Evolutionary conservation across 2,113 vertebrate genomes (phyloP).

Genomic region (Macaca nemestrina): DNA sequence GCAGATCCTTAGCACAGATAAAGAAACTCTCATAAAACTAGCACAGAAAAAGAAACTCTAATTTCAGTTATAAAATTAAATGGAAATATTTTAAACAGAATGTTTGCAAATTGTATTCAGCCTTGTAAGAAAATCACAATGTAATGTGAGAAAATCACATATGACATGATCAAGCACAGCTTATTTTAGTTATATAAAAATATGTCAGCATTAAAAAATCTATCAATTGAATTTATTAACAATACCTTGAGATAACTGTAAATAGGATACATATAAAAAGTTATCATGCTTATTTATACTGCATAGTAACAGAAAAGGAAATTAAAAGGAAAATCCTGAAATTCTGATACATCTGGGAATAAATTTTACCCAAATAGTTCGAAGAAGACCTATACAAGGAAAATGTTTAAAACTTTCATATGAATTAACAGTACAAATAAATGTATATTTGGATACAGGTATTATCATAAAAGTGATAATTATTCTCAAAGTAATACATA

Average conservation of each 20-base stretch:
- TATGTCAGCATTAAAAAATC: not conserved
- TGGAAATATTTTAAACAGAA: slow-evolving; percentile 14
- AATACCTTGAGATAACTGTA: not conserved
- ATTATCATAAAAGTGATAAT: not conserved
- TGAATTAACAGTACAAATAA: not conserved
- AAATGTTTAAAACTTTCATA: not conserved
- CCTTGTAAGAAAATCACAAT: not conserved
- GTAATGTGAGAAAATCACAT: too few species aligned
- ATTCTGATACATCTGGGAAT: not conserved
- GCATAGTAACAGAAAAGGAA: not conserved
- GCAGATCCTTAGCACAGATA: not conserved
- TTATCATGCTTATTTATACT: not conserved
- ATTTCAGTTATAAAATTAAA: slow-evolving; percentile 35
- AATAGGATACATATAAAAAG: slow-evolving; percentile 18
- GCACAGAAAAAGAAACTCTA: not conserved
- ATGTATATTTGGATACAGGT: not conserved
- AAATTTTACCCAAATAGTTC: not conserved
- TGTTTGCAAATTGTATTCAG: not conserved
- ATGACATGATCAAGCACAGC: not conserved
- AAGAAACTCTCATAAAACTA: not conserved
- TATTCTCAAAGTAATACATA: not conserved
- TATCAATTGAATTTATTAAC: not conserved
- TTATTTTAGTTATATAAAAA: not conserved
- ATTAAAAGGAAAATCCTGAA: not conserved
- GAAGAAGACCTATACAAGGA: not conserved